Base-by-base conservation (phyloP, 2,797 vertebrate genomes). In the Gobionotothen gibberifrons region DNA sequence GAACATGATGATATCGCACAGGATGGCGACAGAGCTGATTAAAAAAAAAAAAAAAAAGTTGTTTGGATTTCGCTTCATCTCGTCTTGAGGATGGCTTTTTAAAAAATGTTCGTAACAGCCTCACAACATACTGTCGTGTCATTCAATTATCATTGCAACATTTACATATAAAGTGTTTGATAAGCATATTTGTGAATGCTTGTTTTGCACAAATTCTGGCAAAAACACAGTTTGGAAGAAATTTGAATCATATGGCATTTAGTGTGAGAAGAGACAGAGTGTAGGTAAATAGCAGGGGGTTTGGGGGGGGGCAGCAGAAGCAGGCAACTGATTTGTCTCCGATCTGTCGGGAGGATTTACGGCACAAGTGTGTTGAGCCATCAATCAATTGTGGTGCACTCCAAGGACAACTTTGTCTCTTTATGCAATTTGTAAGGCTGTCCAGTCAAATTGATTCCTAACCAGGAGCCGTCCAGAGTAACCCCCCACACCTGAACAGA, bases 401-500 rank as follows among this genome's bases (percentile, higher is more conserved):
- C 93, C 93, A 93, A 94, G 93, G 93, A 94, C 93, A 93, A 94
- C 91, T 93, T 89, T 93, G 93, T 92, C 93, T 94, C 92, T 93
- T 88, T 89, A 91, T 92, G 91, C 93, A 92, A 93, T 94, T 94
- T 95, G 93, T 93, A 93, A 92, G 89, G 89, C 93, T 94, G 93
- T 94, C 93, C 92, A 89, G 92, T 93, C 92, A 93, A 94, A 95
- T 92, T 93, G 94, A 94, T 95, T 93, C 94, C 93, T 94, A 94
- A 94, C 92, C 93, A 93, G 87, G 79, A 85, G 87, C 88, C 72
- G 87, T 89, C 90, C 85, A 79, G 61, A 76, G 84, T 44, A 75
- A 73, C 67, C 36, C 53, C 75, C 73, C 3, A 5, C 79, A 48
- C 80, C 70, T 61, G 78, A 87, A 91, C 86, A 87, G 85, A 85